Evolutionary conservation across 2,113 vertebrate genomes (phyloP), one percentile per base, ranked within the genome.

Genomic region (Mormoops blainvillei): DNA sequence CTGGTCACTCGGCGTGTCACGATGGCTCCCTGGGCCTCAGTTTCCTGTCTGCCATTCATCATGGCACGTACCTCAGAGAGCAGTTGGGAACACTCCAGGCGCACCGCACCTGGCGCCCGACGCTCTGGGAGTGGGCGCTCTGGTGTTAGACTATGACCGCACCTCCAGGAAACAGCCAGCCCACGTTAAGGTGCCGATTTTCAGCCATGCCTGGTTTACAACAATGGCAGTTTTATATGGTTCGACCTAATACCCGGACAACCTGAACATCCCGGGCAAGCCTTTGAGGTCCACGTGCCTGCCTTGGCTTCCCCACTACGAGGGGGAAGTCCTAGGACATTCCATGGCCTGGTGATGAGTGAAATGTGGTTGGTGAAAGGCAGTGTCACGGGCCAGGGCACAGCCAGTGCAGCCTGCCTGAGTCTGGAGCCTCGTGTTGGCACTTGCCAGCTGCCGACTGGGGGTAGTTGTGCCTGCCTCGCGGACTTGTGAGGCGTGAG

Each of bases 61-160:
- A 7, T 0, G 1, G 12, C 20, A 1, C 33, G 38, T 71, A 18
- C 12, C 5, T 31, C 65, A 0, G 4, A 2, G 31, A 71, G 52
- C 0, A 8, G 18, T 2, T 3, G 38, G 71, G 48, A 73, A 58
- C n/a, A 33, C 33, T 38, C 24, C 81, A 31, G 22, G 63, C 20
- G 20, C 5, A 31, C n/a, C 4, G n/a, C 33, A 1, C 18, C 70
- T 56, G 92, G 41, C 36, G 14, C 5, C 16, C 14, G 2, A 4
- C 15, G 0, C 15, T 7, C 26, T 0, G 33, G 33, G 6, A 63
- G n/a, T 24, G 82, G 65, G 74, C 0, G 2, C 5, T 11, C 11
- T 38, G n/a, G 36, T 16, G 31, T 22, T 3, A 26, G 81, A 15
- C 84, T 9, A 18, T 1, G 4, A 16, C 38, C 15, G 1, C 36